phyloP scores from a whole-genome alignment of 2,113 vertebrate species.

The Chlorodrepanis virens region DNA sequence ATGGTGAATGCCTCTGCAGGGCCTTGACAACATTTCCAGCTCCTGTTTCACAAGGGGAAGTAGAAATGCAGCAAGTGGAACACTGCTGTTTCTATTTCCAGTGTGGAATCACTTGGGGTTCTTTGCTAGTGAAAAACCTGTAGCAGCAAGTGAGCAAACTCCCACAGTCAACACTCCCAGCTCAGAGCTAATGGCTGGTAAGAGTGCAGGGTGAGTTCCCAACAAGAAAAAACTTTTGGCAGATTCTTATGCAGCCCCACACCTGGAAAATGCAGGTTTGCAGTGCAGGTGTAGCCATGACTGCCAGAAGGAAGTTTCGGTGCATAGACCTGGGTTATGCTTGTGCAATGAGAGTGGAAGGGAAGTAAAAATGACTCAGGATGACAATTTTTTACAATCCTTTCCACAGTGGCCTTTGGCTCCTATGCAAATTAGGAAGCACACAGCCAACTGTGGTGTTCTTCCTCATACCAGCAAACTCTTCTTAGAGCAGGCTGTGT shows the following conservation, averaged over 20 bases:
- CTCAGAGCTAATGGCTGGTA: neutral
- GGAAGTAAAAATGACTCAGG: conserved; percentile 51
- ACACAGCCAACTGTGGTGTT: neutral
- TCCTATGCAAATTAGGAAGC: conserved; percentile 28
- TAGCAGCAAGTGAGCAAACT: neutral
- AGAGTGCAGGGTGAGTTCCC: neutral
- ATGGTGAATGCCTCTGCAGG: neutral
- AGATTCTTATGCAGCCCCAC: neutral
- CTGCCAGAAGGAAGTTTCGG: conserved; percentile 23
- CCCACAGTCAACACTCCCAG: too few relatives aligned
- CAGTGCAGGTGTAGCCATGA: neutral
- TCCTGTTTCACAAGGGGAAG: neutral
- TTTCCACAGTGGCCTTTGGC: conserved; percentile 37
- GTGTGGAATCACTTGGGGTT: fast-evolving
- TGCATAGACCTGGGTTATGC: neutral
- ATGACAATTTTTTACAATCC: conserved; percentile 33
- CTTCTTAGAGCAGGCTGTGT: neutral
- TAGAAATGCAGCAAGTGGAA: neutral
- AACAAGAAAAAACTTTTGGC: neutral
- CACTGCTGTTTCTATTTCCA: neutral
- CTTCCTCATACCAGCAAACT: neutral
- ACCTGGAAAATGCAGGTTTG: neutral
- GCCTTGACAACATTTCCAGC: neutral
- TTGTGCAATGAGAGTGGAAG: neutral
- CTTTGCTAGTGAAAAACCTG: neutral